phyloP scores from a whole-genome alignment of 2,888 invertebrate genomes.

The Phragmatobia fuliginosa region DNA sequence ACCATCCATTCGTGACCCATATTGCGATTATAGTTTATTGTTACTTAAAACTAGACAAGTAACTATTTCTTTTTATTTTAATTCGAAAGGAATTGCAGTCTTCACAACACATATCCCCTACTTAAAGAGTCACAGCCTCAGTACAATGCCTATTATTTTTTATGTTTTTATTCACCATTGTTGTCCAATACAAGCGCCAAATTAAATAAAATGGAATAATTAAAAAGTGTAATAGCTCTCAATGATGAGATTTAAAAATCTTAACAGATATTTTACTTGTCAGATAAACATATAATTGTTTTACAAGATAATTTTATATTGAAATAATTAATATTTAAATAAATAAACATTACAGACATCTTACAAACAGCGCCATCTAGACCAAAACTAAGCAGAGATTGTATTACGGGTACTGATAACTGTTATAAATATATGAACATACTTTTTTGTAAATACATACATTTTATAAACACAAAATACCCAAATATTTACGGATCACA shows the following conservation, averaged over 20 bases:
- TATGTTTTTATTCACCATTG: neutral
- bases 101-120: neutral
- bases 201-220: neutral
- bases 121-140: neutral
- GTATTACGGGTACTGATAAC: no score
- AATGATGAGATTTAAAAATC: neutral
- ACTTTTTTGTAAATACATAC: no score
- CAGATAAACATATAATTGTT: no score
- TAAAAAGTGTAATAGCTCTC: neutral
- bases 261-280: no score
- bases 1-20: slow-evolving; percentile 9
- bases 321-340: no score
- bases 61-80: neutral
- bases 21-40: neutral
- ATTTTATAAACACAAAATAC: no score
- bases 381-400: no score
- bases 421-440: no score
- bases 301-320: neutral
- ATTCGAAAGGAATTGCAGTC: neutral
- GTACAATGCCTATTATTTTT: neutral
- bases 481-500: no score
- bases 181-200: neutral
- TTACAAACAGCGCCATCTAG: no score
- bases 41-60: neutral
- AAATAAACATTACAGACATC: no score